Conservation (phyloP, 2,113 vertebrate species). For the Bos indicus region DNA sequence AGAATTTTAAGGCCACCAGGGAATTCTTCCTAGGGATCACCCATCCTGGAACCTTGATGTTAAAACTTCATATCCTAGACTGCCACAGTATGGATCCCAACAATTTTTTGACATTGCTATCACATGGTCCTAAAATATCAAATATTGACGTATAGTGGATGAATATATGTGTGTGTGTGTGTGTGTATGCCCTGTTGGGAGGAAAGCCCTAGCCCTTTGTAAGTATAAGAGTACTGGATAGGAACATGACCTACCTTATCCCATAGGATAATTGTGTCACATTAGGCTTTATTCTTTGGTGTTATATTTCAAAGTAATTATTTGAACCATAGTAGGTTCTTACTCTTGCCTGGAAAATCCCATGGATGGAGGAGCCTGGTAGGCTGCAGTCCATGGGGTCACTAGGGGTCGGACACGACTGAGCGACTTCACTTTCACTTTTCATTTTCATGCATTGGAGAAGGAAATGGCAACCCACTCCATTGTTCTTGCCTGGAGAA, state of each 20-base stretch:
- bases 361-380: too few relatives aligned
- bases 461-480: too few relatives aligned
- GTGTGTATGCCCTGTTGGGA: neutral
- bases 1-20: neutral
- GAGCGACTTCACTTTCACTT: too few relatives aligned
- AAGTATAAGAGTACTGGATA: neutral
- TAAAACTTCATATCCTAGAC: neutral
- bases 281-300: neutral
- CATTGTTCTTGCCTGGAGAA: too few relatives aligned
- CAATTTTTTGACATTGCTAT: neutral
- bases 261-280: neutral
- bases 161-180: neutral
- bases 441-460: too few relatives aligned
- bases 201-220: neutral
- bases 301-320: neutral
- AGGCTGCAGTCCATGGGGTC: too few relatives aligned
- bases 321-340: neutral
- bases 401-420: too few relatives aligned
- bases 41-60: neutral
- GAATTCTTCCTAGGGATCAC: neutral
- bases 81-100: neutral
- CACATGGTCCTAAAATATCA: neutral
- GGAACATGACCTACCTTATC: neutral
- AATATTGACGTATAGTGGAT: neutral
- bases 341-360: too few relatives aligned